Evolutionary conservation across 35 echinoderm and acorn worm species (phyloP).

Genomic region (Chiridota heheva): DNA sequence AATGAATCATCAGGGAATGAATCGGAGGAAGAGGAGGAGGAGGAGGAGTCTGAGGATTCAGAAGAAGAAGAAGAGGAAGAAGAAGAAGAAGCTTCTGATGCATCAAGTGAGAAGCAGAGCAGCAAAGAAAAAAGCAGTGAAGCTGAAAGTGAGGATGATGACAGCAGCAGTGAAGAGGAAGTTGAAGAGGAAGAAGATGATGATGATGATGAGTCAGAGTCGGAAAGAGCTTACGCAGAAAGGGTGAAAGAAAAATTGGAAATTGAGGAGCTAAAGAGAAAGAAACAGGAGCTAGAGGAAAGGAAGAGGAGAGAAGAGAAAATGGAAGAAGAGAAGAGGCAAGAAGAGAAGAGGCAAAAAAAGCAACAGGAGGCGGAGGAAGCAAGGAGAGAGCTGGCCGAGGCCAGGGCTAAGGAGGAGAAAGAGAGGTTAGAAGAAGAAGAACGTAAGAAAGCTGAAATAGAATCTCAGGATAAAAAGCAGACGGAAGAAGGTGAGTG

Average conservation of each 20-base stretch:
- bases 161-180: constrained; percentile 2
- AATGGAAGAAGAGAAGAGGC: neutral
- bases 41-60: constrained; percentile 15
- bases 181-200: constrained; percentile 37
- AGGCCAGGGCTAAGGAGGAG: neutral
- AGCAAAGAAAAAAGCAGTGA: constrained; percentile 18
- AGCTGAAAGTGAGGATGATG: neutral
- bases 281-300: constrained; percentile 21
- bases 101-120: constrained; percentile 21
- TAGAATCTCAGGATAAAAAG: neutral
- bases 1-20: neutral
- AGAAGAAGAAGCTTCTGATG: too few relatives aligned
- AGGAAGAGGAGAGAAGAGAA: constrained; percentile 1
- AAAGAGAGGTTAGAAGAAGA: constrained; percentile 5
- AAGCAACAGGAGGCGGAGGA: constrained; percentile 3
- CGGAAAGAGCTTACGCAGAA: too few relatives aligned
- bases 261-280: too few relatives aligned
- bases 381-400: neutral
- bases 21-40: constrained; percentile 9
- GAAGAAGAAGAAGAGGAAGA: constrained; percentile 36
- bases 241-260: too few relatives aligned
- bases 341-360: neutral
- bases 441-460: neutral
- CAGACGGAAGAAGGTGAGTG: too few relatives aligned
- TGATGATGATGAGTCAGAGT: neutral